Evolutionary conservation across 2,797 vertebrate genomes (phyloP), one percentile per base, ranked within the genome.

Genomic region (Odontamblyopus rebecca): DNA sequence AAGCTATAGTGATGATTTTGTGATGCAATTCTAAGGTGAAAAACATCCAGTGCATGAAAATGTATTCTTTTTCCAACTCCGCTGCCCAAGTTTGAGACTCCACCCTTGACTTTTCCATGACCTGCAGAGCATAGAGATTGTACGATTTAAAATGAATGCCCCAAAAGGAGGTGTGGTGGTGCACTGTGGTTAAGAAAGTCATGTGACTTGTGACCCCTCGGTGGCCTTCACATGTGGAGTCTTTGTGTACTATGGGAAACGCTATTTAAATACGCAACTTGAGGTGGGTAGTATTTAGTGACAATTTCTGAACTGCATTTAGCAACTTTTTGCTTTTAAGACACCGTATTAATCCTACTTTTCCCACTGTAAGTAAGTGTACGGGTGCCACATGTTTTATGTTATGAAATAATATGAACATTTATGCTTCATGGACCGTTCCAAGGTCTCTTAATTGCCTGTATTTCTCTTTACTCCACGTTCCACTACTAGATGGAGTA

Each of bases 61-160:
- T 18, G 3, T 9, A 35, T 38, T 63, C 74, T 72, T 81, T 73
- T 29, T 75, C n/a, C 73, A n/a, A 35, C 62, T 65, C 32, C 1
- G 60, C 57, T 70, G 51, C 50, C 53, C 53, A 54, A 29, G 19
- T 75, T 16, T 67, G 67, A 26, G 67, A 56, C 51, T 71, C 68
- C 67, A 67, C 69, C 59, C 30, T 30, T 48, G 5, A 66, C n/a
- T 29, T n/a, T 56, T 56, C 29, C 51, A 2, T 73, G 72, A 69
- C 35, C 56, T n/a, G 53, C 23, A 23, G 23, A 23, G 23, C 23
- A 23, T 68, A 38, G 63, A 79, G 63, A 65, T 65, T 38, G 18
- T 44, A 26, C 19, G 9, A 27, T 50, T 29, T 16, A 18, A 29
- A 50, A 51, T 16, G 23, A 66, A 19, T 66, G 64, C 64, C 16